These are phyloP conservation scores for Trissolcus brochymenae DNA, from an alignment of 2,888 invertebrate genomes.

Conservation along the genomic window DNA sequence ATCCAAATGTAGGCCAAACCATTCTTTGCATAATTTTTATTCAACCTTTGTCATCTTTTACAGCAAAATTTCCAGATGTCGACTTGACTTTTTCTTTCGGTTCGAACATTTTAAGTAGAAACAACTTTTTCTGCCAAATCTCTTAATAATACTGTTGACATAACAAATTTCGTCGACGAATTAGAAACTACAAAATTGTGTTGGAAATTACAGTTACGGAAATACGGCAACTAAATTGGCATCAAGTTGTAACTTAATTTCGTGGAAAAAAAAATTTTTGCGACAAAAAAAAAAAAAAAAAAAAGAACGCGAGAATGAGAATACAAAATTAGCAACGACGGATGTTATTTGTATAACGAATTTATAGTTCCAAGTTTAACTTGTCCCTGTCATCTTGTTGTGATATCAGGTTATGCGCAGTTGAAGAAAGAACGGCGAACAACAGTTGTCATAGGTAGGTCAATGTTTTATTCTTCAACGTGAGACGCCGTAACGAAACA, in stretches of 20 bases:
- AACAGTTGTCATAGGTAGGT: slow-evolving; percentile 53
- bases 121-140: background rate
- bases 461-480: slow-evolving; percentile 49
- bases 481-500: slow-evolving; percentile 44
- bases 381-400: slow-evolving; percentile 38
- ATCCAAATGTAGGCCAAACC: slow-evolving; percentile 28
- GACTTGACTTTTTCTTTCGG: too few relatives aligned
- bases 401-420: slow-evolving; percentile 45
- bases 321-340: slow-evolving; percentile 5
- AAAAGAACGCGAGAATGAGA: too few relatives aligned
- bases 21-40: background rate
- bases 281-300: slow-evolving; percentile 8
- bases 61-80: too few relatives aligned
- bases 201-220: too few relatives aligned
- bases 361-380: slow-evolving; percentile 13
- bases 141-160: too few relatives aligned
- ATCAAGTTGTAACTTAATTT: too few relatives aligned
- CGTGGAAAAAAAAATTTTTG: background rate
- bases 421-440: slow-evolving; percentile 46
- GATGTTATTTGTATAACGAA: slow-evolving; percentile 44
- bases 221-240: too few relatives aligned
- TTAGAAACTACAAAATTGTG: too few relatives aligned
- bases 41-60: too few relatives aligned
- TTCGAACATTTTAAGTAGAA: background rate
- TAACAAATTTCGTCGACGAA: too few relatives aligned